Conservation (phyloP, 37 sponge, comb jelly and placozoan genomes). For the Theonella swinhoei region DNA sequence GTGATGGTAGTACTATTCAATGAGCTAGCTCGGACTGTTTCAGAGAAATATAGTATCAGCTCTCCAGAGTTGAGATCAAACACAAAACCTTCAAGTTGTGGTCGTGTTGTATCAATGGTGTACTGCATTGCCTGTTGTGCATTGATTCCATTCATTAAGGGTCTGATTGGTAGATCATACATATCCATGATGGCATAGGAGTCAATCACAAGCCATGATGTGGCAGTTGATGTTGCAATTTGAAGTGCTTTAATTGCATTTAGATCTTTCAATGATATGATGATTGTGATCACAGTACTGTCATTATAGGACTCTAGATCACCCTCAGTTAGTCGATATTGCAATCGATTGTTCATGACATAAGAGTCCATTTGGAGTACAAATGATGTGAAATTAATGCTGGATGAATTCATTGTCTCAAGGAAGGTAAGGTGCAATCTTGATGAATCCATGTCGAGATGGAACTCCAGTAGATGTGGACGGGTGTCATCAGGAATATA, state of each 20-base stretch:
- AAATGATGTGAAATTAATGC: constrained; percentile 84
- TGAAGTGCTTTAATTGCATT: constrained; percentile 77
- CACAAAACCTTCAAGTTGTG: constrained; percentile 61
- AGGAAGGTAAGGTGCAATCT: constrained; percentile 75
- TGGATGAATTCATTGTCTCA: constrained; percentile 83
- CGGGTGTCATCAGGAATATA: constrained; percentile 55
- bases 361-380: constrained; percentile 74
- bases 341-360: constrained; percentile 21
- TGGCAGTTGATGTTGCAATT: constrained; percentile 71
- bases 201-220: constrained; percentile 81
- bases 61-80: constrained; percentile 73
- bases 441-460: constrained; percentile 86
- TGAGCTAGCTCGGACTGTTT: constrained; percentile 73
- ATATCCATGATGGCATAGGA: constrained; percentile 66
- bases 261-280: constrained; percentile 67
- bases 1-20: constrained; percentile 67
- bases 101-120: constrained; percentile 82
- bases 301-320: constrained; percentile 51
- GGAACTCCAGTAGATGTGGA: constrained; percentile 67
- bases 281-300: constrained; percentile 67
- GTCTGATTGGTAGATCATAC: constrained; percentile 63
- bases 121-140: constrained; percentile 62
- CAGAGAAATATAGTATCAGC: constrained; percentile 75
- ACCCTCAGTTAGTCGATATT: constrained; percentile 82
- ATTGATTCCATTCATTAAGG: constrained; percentile 78